Conservation (phyloP, 64 coral and sea anemone genomes). For the Trachythela sp. region DNA sequence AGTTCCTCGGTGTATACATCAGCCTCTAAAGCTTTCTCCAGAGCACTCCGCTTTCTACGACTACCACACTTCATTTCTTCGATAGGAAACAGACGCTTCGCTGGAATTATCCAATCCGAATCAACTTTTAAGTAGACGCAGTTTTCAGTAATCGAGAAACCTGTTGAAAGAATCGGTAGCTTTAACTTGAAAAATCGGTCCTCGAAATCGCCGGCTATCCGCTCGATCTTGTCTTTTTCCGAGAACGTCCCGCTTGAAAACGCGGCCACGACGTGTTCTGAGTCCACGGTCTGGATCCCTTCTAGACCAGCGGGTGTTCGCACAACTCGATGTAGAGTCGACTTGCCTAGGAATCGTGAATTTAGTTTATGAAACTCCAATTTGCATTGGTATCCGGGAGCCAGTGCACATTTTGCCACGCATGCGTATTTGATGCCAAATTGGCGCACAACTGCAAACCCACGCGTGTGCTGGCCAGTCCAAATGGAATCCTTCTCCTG, state of each 20-base stretch:
- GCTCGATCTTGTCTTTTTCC: constrained; percentile 70
- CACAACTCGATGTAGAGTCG: constrained; percentile 66
- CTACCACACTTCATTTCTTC: constrained; percentile 60
- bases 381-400: constrained; percentile 78
- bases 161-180: constrained; percentile 79
- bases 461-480: not conserved
- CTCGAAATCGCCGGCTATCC: constrained; percentile 84
- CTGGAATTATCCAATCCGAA: constrained; percentile 27
- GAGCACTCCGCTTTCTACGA: too few species aligned
- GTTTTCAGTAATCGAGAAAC: constrained; percentile 77
- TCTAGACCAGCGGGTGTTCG: constrained; percentile 25
- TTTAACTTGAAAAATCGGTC: constrained; percentile 83
- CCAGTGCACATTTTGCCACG: constrained; percentile 62
- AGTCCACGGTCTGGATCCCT: constrained; percentile 55
- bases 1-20: too few species aligned
- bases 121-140: constrained; percentile 72
- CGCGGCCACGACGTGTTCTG: too few species aligned
- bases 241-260: too few species aligned
- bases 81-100: constrained; percentile 58
- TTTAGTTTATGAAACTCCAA: constrained; percentile 74
- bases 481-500: not conserved
- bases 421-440: constrained; percentile 68
- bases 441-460: constrained; percentile 71
- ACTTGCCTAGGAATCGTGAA: constrained; percentile 37
- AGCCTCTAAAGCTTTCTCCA: too few species aligned